These are phyloP conservation scores for Tribolium madens DNA, from an alignment of 1,140 invertebrate species.

Conservation along the genomic window DNA sequence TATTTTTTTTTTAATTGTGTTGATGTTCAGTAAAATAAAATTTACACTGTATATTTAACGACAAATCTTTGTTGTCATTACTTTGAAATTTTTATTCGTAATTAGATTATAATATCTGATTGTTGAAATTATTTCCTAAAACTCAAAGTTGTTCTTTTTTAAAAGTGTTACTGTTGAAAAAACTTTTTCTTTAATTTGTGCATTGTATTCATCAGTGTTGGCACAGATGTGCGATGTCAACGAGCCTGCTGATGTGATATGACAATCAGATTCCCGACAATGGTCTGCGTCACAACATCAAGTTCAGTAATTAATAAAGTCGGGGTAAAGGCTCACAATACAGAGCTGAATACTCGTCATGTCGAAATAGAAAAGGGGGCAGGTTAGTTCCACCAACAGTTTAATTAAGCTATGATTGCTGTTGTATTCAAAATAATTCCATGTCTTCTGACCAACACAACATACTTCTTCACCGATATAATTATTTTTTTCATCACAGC, in stretches of 20 bases:
- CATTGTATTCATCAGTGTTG: slow-evolving; percentile 41
- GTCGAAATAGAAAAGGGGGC: slow-evolving; percentile 36
- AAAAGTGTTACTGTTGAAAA: not conserved
- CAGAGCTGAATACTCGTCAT: slow-evolving; percentile 35
- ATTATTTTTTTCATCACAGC: too few species aligned
- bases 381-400: slow-evolving; percentile 35
- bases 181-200: slow-evolving; percentile 4
- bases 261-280: slow-evolving; percentile 62
- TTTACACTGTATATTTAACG: too few species aligned
- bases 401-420: slow-evolving; percentile 34
- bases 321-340: slow-evolving; percentile 47
- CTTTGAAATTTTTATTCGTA: too few species aligned
- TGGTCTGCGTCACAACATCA: slow-evolving; percentile 61
- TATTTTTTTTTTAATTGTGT: too few species aligned
- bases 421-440: slow-evolving; percentile 24
- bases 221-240: slow-evolving; percentile 60
- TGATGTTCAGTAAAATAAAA: too few species aligned
- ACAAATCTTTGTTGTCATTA: too few species aligned
- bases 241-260: slow-evolving; percentile 59
- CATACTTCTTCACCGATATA: not conserved
- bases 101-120: too few species aligned
- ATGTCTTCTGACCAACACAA: not conserved
- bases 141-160: too few species aligned
- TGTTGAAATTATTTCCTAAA: too few species aligned
- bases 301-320: slow-evolving; percentile 65